Conservation (phyloP, 2,797 vertebrate species). For the Sebastes hopkinsi region DNA sequence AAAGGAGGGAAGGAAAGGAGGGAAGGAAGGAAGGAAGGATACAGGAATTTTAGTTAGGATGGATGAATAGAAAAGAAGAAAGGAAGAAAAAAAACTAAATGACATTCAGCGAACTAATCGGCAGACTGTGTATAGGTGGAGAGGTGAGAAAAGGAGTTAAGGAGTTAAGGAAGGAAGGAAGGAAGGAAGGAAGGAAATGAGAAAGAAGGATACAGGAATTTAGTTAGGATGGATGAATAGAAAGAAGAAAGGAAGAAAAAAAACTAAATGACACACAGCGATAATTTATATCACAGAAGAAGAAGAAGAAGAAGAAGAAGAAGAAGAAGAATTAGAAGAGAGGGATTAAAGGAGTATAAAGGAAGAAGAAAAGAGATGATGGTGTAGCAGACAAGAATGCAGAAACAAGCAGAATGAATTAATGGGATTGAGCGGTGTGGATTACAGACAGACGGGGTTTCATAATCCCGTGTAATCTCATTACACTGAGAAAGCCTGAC, state of each 20-base stretch:
- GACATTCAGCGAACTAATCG: too few species aligned
- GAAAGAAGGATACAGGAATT: rapidly evolving
- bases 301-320: not conserved
- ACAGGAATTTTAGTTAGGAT: too few species aligned
- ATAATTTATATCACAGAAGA: slow-evolving; percentile 40
- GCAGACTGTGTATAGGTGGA: too few species aligned
- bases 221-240: not conserved
- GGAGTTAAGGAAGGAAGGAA: too few species aligned
- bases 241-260: not conserved
- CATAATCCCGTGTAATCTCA: slow-evolving; percentile 79
- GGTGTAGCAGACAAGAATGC: not conserved
- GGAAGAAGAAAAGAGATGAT: slow-evolving; percentile 22
- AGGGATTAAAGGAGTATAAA: slow-evolving; percentile 36
- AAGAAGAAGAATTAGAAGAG: too few species aligned
- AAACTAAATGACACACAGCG: slow-evolving; percentile 6
- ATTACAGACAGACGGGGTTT: slow-evolving; percentile 66
- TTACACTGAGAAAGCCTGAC: slow-evolving; percentile 61
- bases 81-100: too few species aligned
- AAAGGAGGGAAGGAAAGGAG: too few species aligned
- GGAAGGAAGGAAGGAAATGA: not conserved
- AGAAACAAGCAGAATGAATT: slow-evolving; percentile 45
- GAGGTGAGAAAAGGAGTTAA: too few species aligned
- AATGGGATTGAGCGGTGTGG: slow-evolving; percentile 74
- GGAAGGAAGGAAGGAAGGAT: not conserved
- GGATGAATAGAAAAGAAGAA: too few species aligned